These are phyloP conservation scores for Clostera curtula DNA, from an alignment of 2,888 invertebrate species.

Conservation along the genomic window DNA sequence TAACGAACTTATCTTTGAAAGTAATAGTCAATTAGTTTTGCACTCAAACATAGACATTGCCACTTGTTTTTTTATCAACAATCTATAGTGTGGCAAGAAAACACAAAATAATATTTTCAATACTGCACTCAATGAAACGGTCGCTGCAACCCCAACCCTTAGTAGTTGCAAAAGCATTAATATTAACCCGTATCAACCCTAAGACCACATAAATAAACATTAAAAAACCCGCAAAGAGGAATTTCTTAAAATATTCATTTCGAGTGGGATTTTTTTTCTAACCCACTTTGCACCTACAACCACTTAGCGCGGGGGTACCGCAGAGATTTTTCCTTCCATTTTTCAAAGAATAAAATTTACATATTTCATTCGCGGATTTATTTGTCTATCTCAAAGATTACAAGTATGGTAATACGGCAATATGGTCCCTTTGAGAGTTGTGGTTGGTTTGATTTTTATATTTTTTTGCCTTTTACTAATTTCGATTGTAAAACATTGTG, in stretches of 20 bases:
- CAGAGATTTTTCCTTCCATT: constrained; percentile 10
- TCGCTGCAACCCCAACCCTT: constrained; percentile 13
- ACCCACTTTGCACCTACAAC: constrained; percentile 26
- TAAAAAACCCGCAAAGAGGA: constrained; percentile 26
- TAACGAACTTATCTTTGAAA: too few species aligned
- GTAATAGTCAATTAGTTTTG: too few species aligned
- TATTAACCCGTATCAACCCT: constrained; percentile 29
- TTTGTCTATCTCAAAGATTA: constrained; percentile 25
- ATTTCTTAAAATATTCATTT: constrained; percentile 24
- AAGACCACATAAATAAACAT: constrained; percentile 28
- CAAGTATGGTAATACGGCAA: constrained; percentile 20
- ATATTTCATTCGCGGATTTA: constrained; percentile 28
- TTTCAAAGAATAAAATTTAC: constrained; percentile 24
- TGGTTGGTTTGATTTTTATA: constrained; percentile 4
- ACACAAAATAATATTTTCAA: neutral
- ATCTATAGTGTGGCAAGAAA: neutral
- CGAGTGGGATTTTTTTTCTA: constrained; percentile 19
- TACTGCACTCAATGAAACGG: constrained; percentile 13
- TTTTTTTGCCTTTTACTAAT: constrained; percentile 1
- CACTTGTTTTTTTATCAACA: too few species aligned
- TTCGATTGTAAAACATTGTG: neutral
- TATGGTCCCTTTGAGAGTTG: constrained; percentile 16
- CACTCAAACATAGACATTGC: too few species aligned
- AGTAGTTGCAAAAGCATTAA: constrained; percentile 20
- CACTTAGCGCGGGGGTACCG: constrained; percentile 12